Evolutionary conservation across 53 echinoderm and acorn worm species (phyloP).

Genomic region (Temnopleurus reevesii): DNA sequence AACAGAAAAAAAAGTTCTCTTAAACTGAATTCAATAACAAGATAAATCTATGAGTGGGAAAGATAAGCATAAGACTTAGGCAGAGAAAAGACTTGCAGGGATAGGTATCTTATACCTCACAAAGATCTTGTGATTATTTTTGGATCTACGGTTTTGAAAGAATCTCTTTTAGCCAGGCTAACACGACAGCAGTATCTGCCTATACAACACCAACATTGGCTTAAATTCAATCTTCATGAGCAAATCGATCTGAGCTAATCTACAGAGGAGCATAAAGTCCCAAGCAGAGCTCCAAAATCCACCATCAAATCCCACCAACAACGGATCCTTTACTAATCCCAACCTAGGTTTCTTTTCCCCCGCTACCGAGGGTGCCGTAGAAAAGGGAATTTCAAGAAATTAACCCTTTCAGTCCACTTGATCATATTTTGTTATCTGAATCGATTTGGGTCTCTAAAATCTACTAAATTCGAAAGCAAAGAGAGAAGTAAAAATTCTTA

Average conservation of each 20-base stretch:
- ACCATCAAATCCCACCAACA: slow-evolving; percentile 33
- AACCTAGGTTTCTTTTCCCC: slow-evolving; percentile 20
- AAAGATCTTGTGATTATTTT: slow-evolving; percentile 4
- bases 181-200: not conserved
- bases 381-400: no score
- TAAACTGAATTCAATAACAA: not conserved
- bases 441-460: no score
- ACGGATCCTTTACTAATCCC: slow-evolving; percentile 44
- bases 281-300: not conserved
- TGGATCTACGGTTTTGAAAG: slow-evolving; percentile 6
- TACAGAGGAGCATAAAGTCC: not conserved
- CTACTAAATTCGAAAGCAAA: no score
- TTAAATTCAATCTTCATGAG: slow-evolving; percentile 20
- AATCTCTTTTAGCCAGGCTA: slow-evolving; percentile 3
- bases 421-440: no score
- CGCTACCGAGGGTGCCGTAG: not conserved
- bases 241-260: slow-evolving; percentile 18
- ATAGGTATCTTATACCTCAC: not conserved
- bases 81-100: not conserved
- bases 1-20: not conserved
- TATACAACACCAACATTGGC: slow-evolving; percentile 11
- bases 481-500: no score
- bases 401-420: no score
- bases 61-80: no score
- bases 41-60: no score